Conservation (phyloP, 2,888 invertebrate genomes). For the Magallana nippona region DNA sequence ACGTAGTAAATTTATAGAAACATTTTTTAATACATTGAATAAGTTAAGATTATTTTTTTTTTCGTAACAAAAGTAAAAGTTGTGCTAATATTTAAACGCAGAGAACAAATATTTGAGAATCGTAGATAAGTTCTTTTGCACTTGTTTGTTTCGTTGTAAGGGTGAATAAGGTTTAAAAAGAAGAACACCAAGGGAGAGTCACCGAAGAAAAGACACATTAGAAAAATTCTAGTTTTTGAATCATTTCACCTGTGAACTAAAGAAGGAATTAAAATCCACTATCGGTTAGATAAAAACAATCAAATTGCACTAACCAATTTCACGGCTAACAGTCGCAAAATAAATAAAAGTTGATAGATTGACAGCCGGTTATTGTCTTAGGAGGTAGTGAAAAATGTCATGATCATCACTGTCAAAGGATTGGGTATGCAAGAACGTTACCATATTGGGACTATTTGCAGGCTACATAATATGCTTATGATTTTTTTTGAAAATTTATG, state of each 20-base stretch:
- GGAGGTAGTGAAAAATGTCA: neutral
- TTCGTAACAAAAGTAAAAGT: too few relatives aligned
- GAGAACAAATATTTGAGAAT: too few relatives aligned
- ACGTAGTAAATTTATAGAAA: too few relatives aligned
- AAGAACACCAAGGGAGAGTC: neutral
- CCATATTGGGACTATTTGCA: neutral
- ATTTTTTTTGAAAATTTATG: too few relatives aligned
- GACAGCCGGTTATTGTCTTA: neutral
- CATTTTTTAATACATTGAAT: too few relatives aligned
- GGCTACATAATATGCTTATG: neutral
- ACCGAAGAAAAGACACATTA: neutral
- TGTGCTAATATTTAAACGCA: too few relatives aligned
- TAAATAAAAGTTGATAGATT: neutral
- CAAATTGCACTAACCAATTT: neutral
- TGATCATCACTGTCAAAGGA: neutral
- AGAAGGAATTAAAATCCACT: neutral
- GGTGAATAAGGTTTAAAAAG: neutral
- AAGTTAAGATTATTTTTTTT: too few relatives aligned
- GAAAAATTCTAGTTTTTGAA: neutral
- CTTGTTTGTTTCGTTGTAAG: neutral
- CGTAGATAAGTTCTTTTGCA: too few relatives aligned
- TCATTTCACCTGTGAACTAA: neutral
- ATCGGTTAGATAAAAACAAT: slow-evolving; percentile 16
- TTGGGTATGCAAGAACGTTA: neutral
- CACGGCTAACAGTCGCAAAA: neutral